phyloP scores from a whole-genome alignment of 2,113 vertebrate genomes.

The Piprites chloris region DNA sequence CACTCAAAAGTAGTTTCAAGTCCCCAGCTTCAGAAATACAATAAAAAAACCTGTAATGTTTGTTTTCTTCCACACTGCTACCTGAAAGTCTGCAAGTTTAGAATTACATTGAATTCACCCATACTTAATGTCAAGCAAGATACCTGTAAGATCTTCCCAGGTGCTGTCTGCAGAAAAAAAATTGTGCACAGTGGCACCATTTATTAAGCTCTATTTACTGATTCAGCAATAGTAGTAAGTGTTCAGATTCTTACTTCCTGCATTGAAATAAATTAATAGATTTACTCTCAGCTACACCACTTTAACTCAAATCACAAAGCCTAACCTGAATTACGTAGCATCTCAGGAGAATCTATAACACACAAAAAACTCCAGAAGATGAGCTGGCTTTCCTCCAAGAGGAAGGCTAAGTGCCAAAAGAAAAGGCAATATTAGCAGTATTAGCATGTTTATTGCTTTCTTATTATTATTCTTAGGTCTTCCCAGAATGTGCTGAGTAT shows the following conservation, averaged over 20 bases:
- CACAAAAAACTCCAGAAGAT: background rate
- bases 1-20: background rate
- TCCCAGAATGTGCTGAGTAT: background rate
- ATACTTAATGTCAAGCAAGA: background rate
- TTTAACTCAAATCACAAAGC: constrained; percentile 3
- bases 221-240: background rate
- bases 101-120: background rate
- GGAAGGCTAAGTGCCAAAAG: background rate
- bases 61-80: background rate
- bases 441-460: background rate
- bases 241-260: background rate
- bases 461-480: background rate
- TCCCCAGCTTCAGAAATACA: background rate
- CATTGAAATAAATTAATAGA: background rate
- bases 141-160: background rate
- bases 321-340: background rate
- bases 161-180: background rate
- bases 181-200: background rate
- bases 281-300: background rate
- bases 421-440: constrained; percentile 13
- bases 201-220: background rate
- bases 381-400: constrained; percentile 32
- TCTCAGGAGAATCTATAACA: constrained; percentile 15
- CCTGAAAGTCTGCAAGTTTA: background rate
- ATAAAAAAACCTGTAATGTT: background rate